Base-by-base conservation (phyloP, 23 tunicate genomes). In the Diplosoma virens region DNA sequence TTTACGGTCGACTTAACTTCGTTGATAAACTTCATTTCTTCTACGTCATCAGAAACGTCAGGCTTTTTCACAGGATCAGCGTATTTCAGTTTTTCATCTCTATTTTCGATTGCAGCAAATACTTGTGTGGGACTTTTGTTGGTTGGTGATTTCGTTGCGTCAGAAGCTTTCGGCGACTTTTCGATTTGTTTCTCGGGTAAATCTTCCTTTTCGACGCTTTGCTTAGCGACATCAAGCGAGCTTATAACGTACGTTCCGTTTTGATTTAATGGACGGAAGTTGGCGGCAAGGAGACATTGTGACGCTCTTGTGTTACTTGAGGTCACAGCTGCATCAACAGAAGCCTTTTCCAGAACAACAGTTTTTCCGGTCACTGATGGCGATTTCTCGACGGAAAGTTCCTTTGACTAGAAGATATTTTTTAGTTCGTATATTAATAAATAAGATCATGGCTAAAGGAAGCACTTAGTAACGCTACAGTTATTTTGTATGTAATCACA, bases 181-280 rank as follows among this genome's bases (percentile, higher is more conserved):
- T 9, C 23, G 6, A 5, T 17, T 27, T 4, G 14, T 3, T n/a
- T 63, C 29, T 25, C 33, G 23, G 64, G 25, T n/a, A 21, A 5
- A 16, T 5, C 34, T 68, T 37, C 53, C 29, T 64, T 64, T 33
- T 26, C 23, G 33, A 5, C 33, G 32, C 3, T 7, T 3, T 11
- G 36, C 16, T 32, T 33, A 3, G 6, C 7, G 37, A 47, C 78
- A 24, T 72, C 35, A 18, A 72, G 4, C 3, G 78, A 72, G 21
- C 48, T 72, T 28, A 72, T 72, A 37, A 72, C 78, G 61, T 72
- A 72, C 3, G 78, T 72, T 32, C 78, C 78, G n/a, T 1, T 3
- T 33, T 24, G 45, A n/a, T 47, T 47, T 7, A 72, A 9, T 23
- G 78, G 78, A 25, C 5, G 14, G 61, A 72, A 72, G 3, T 72